Base-by-base conservation (phyloP, 2,888 invertebrate genomes). In the Steromphala cineraria region DNA sequence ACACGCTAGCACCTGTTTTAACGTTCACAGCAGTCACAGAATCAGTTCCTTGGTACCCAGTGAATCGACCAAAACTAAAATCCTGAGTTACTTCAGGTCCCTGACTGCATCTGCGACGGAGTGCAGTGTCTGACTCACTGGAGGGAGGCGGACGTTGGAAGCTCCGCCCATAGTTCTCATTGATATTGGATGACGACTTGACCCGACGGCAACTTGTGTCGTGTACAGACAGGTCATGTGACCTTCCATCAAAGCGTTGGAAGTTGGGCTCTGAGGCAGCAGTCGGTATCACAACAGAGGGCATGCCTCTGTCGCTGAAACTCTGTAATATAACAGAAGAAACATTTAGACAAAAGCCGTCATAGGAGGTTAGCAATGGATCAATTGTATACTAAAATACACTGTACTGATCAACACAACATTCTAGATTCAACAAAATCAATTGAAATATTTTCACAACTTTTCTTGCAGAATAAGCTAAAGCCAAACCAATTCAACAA, bases 1-100 rank as follows among this genome's bases (percentile, higher is more conserved):
- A 90, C 36, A 92, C 89, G 86, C 89, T 90, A 75, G 90, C 84
- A 53, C 92, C 92, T 21, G 92, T 91, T 84, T 92, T 92, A 36
- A 92, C 81, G 80, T 91, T 91, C 36, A 91, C 87, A 19, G 91
- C 92, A 67, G 86, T 88, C 24, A 89, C 89, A 28, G 87, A 82
- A 15, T 86, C 86, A 5, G 82, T 74, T n/a, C 10, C 21, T n/a
- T 62, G 62, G 62, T n/a, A 62, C 0, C 28, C 28, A 3, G 28
- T 31, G 28, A 28, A 62, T 15, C 62, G 62, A 13, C 62, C 62
- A 62, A 62, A 62, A 28, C 62, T 62, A 28, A 62, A 28, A 28
- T 62, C 62, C 19, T 31, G 19, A 17, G 15, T 15, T 24, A 62
- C 62, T 28, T 10, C 62, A 5, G 62, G 62, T 24, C 24, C 28